A percentile compares a stretch with the other conserved stretches of the same genome.
phyloP scores from a whole-genome alignment of 2,797 vertebrate species.

The Gymnoscopelus braueri region DNA sequence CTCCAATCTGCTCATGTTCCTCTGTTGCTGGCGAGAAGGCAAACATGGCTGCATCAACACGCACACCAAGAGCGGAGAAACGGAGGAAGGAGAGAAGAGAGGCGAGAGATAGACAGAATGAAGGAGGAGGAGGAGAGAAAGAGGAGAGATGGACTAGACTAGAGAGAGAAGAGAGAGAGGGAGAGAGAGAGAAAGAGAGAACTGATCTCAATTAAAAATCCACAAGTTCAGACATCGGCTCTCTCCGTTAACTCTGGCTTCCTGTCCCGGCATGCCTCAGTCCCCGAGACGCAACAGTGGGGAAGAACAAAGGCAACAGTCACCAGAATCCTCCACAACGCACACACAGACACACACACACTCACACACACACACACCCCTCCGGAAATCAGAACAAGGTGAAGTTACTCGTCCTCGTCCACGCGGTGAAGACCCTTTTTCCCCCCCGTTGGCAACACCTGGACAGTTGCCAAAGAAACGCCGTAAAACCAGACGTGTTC shows the following conservation, averaged over 20 bases:
- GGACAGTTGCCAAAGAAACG: slow-evolving; percentile 6
- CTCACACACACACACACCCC: not conserved
- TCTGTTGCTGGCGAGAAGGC: slow-evolving; percentile 62
- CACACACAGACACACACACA: not conserved
- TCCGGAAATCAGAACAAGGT: slow-evolving; percentile 59
- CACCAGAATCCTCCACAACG: slow-evolving; percentile 59
- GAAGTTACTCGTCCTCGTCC: slow-evolving; percentile 37
- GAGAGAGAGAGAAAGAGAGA: slow-evolving; percentile 34
- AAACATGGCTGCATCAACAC: slow-evolving; percentile 57
- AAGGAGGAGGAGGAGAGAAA: not conserved
- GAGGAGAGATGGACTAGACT: slow-evolving; percentile 12
- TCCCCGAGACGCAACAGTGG: slow-evolving; percentile 72
- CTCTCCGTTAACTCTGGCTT: slow-evolving; percentile 66
- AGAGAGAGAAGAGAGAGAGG: slow-evolving; percentile 13
- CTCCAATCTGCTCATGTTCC: slow-evolving; percentile 62
- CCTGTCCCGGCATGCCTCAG: slow-evolving; percentile 77
- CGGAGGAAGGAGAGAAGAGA: not conserved
- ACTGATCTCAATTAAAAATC: slow-evolving; percentile 78
- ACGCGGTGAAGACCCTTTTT: slow-evolving; percentile 24
- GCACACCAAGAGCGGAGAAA: no score
- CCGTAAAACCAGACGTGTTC: no score
- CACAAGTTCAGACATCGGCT: slow-evolving; percentile 78
- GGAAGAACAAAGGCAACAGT: slow-evolving; percentile 78
- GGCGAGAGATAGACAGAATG: slow-evolving; percentile 34
- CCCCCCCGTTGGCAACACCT: slow-evolving; percentile 40